Evolutionary conservation across 2,113 vertebrate genomes (phyloP).

Genomic region (Ctenomys sociabilis): DNA sequence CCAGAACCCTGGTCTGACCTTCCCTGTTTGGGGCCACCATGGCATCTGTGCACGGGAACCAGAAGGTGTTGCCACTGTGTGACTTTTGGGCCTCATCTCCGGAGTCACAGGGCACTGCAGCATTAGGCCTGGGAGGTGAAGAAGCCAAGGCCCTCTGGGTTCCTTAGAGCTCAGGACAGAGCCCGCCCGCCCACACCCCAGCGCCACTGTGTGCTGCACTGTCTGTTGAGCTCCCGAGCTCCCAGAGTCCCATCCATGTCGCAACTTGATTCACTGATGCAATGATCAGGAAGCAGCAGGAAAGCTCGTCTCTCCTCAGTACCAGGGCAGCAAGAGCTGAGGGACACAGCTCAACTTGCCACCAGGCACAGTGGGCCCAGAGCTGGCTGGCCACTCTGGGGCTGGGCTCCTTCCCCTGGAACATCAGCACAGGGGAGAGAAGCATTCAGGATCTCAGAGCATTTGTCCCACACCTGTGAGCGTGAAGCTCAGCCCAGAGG

Average conservation of each 20-base stretch:
- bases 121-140: not conserved
- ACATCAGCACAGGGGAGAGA: not conserved
- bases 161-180: not conserved
- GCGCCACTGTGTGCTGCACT: not conserved
- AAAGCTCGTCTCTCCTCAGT: not conserved
- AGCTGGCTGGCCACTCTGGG: not conserved
- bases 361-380: not conserved
- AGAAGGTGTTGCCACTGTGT: not conserved
- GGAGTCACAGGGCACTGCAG: not conserved
- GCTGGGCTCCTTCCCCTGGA: not conserved
- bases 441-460: not conserved
- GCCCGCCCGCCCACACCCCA: not conserved
- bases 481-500: not conserved
- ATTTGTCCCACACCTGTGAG: not conserved
- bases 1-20: not conserved
- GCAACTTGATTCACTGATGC: not conserved
- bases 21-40: not conserved
- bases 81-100: not conserved
- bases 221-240: not conserved
- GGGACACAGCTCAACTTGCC: not conserved
- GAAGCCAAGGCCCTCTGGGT: not conserved
- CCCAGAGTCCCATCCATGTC: not conserved
- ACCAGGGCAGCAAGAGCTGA: not conserved
- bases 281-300: not conserved
- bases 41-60: not conserved